Conservation (phyloP, 2,113 vertebrate genomes). For the Isichthys henryi region DNA sequence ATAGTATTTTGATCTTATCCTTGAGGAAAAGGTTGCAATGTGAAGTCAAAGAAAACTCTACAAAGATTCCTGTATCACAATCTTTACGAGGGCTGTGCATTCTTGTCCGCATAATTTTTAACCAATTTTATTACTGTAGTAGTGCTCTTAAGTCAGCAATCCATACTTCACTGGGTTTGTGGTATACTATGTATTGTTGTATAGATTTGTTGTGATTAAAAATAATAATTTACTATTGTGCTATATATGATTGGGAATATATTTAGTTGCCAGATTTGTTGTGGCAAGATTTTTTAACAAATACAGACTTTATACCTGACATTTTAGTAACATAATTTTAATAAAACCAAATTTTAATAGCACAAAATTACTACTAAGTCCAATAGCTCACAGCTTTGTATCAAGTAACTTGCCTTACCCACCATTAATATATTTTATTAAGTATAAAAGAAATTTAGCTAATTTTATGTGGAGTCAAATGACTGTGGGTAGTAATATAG, state of each 20-base stretch:
- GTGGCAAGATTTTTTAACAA: not conserved
- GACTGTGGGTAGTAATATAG: not conserved
- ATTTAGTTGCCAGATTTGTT: not conserved
- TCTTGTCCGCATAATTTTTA: not conserved
- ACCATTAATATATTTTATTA: not conserved
- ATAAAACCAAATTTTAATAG: too few relatives aligned
- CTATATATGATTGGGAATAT: not conserved
- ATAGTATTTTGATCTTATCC: not conserved
- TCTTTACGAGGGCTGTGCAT: not conserved
- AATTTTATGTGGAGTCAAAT: not conserved
- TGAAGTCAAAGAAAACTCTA: not conserved
- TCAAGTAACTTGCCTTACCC: not conserved
- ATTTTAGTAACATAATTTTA: not conserved
- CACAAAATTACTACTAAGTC: not conserved
- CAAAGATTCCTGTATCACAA: not conserved
- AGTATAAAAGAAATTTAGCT: not conserved
- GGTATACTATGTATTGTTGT: not conserved
- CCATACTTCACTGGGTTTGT: not conserved
- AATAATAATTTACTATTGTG: not conserved
- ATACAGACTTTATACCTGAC: not conserved
- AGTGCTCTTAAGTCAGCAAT: not conserved
- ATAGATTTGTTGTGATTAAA: not conserved
- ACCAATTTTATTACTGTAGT: not conserved
- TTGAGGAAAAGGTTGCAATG: not conserved
- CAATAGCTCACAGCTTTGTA: not conserved